Evolutionary conservation across 64 coral and sea anemone species (phyloP).

Genomic region (Pocillopora verrucosa): DNA sequence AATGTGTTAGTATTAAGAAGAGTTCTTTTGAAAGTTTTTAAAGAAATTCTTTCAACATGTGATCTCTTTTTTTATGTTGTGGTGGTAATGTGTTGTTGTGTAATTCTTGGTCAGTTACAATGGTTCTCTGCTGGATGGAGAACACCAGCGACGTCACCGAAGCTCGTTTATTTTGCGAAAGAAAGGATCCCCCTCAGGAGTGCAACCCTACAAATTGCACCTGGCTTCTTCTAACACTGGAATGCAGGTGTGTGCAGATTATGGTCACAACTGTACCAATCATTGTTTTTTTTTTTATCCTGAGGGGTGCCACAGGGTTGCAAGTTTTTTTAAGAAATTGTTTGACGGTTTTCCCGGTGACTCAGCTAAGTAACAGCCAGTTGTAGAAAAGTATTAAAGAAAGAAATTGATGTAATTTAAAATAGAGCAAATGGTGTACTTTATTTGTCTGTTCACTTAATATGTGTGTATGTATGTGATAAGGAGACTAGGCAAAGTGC

Average conservation of each 20-base stretch:
- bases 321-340: not conserved
- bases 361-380: constrained; percentile 35
- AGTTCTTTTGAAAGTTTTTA: not conserved
- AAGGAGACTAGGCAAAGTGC: too few relatives aligned
- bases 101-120: constrained; percentile 75
- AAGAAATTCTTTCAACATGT: not conserved
- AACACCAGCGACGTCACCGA: constrained; percentile 56
- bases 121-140: constrained; percentile 62
- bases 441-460: not conserved
- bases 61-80: not conserved
- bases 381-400: not conserved
- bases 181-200: constrained; percentile 77
- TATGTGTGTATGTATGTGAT: not conserved
- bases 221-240: constrained; percentile 85
- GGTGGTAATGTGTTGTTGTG: constrained; percentile 17
- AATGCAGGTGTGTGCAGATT: constrained; percentile 73
- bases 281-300: constrained; percentile 4
- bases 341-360: constrained; percentile 3
- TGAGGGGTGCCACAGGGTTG: constrained; percentile 56
- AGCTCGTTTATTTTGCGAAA: constrained; percentile 74
- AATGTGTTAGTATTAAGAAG: not conserved
- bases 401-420: not conserved
- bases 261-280: not conserved
- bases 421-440: not conserved
- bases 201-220: constrained; percentile 86